Evolutionary conservation across 2,888 invertebrate genomes (phyloP), one percentile per base, ranked within the genome.

Genomic region (Silvanus unidentatus): DNA sequence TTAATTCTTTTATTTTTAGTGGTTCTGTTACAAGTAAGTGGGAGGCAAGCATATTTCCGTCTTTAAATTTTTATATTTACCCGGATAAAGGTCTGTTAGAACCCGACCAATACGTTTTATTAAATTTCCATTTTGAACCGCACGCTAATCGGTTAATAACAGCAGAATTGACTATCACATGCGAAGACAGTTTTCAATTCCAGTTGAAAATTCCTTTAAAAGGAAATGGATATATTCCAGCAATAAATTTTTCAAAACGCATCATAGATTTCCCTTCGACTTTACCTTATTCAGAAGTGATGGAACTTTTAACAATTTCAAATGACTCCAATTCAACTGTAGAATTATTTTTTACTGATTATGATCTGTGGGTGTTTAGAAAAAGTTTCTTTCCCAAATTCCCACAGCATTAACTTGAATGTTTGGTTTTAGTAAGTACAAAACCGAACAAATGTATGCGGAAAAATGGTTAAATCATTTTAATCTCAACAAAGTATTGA

Each of bases 341-440:
- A 13, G 86, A 86, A 67, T 72, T 84, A 39, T 82, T 80, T 60
- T 79, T 84, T 66, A 71, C 81, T 12, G 84, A 86, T 64, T 78
- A 77, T 60, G 84, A 86, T 63, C 63, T 69, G 82, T 82, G 71
- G 74, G 73, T 66, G 16, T 12, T 32, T 32, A 32, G 4, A 8
- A 8, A 8, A 8, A 32, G 32, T 32, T 12, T 9, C 28, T n/a
- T n/a, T n/a, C n/a, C n/a, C n/a, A n/a, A n/a, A n/a, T n/a, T n/a
- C n/a, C n/a, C n/a, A n/a, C n/a, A n/a, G n/a, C n/a, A n/a, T n/a
- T n/a, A n/a, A n/a, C 8, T 22, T 22, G 8, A 22, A 22, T 22
- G 3, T 22, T 22, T 5, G n/a, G n/a, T n/a, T n/a, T n/a, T 5
- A 22, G 22, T 3, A 3, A 22, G 8, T 22, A 22, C 8, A 22